A percentile compares a stretch with the other conserved stretches of the same genome.
These are phyloP conservation scores for Enteromius argenteus DNA, from an alignment of 2,797 vertebrate genomes.

Conservation along the genomic window DNA sequence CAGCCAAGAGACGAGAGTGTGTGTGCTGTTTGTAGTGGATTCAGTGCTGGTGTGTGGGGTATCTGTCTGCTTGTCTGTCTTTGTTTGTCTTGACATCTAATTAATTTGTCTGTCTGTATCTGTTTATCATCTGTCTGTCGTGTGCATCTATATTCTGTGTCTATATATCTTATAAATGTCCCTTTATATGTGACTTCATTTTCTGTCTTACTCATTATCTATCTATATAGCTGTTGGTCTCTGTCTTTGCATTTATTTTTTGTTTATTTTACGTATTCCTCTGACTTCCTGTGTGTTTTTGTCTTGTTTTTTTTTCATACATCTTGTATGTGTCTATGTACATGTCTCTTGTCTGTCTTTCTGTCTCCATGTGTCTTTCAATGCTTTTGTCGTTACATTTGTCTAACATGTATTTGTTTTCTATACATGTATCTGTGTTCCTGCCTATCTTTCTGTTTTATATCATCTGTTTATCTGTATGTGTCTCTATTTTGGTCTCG, in stretches of 20 bases:
- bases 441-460: neutral
- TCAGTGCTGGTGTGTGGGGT: slow-evolving; percentile 25
- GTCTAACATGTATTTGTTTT: neutral
- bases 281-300: neutral
- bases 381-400: neutral
- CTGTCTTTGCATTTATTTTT: neutral
- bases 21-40: slow-evolving; percentile 43
- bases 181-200: neutral
- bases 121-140: neutral
- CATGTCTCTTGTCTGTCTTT: neutral
- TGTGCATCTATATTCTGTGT: slow-evolving; percentile 55
- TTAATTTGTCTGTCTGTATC: neutral
- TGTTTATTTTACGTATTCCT: neutral
- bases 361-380: neutral
- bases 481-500: neutral
- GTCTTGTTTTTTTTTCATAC: neutral
- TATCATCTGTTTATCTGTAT: neutral
- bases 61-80: neutral
- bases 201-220: neutral
- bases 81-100: neutral
- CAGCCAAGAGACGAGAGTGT: slow-evolving; percentile 51
- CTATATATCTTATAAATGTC: neutral
- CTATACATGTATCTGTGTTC: neutral
- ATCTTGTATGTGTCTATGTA: neutral
- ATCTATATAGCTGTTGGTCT: neutral